Evolutionary conservation across 1,140 invertebrate genomes (phyloP).

Genomic region (Sarcophaga bullata): DNA sequence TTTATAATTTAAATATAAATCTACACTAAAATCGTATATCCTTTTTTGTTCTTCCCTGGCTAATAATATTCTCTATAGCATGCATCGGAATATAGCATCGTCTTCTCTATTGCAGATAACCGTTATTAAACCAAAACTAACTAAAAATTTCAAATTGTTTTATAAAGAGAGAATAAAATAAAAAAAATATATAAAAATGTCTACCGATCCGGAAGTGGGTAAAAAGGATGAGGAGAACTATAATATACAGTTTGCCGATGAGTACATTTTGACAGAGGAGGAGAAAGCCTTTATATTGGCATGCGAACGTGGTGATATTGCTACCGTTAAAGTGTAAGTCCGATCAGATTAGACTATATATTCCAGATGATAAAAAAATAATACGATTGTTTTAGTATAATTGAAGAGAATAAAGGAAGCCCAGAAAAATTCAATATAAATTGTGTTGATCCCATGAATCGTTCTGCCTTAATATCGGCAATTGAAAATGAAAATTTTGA

Average conservation of each 20-base stretch:
- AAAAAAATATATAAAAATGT: not conserved
- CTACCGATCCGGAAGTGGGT: constrained; percentile 52
- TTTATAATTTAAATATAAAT: too few species aligned
- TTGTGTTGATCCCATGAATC: constrained; percentile 93
- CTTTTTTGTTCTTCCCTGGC: too few species aligned
- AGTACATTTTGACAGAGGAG: constrained; percentile 78
- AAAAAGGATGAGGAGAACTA: constrained; percentile 51
- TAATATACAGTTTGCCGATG: constrained; percentile 65
- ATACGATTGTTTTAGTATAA: constrained; percentile 66
- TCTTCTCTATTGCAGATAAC: too few species aligned
- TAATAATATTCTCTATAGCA: too few species aligned
- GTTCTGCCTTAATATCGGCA: constrained; percentile 87
- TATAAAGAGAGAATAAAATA: not conserved
- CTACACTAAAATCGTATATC: too few species aligned
- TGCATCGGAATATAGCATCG: too few species aligned
- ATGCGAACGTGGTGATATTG: constrained; percentile 88
- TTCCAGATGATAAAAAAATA: not conserved
- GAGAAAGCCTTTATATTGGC: constrained; percentile 87
- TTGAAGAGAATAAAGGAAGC: constrained; percentile 73
- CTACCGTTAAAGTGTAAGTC: constrained; percentile 78
- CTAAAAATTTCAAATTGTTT: not conserved
- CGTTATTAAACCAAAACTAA: not conserved
- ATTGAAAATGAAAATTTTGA: constrained; percentile 98
- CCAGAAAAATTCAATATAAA: constrained; percentile 87
- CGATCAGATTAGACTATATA: not conserved